Conservation (phyloP, 2,888 invertebrate species). For the Phymatocera aterrima region DNA sequence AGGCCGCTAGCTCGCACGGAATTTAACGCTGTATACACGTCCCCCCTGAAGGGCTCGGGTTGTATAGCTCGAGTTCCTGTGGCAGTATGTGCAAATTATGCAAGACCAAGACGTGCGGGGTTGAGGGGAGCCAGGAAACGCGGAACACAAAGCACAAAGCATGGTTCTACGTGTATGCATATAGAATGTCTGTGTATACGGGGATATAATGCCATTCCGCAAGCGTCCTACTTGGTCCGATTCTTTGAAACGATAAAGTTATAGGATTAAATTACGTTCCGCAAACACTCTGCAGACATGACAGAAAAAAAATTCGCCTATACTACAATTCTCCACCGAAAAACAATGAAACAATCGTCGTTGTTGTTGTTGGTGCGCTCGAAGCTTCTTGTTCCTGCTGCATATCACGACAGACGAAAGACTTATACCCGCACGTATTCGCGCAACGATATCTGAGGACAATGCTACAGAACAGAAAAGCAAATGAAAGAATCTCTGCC, state of each 20-base stretch:
- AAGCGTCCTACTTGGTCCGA: not conserved
- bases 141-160: slow-evolving; percentile 21
- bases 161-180: not conserved
- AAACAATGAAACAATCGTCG: not conserved
- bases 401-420: not conserved
- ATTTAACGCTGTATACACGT: not conserved
- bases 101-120: slow-evolving; percentile 19
- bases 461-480: not conserved
- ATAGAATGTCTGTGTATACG: not conserved
- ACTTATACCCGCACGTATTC: not conserved
- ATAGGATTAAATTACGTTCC: not conserved
- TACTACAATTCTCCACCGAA: not conserved
- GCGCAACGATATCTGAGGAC: not conserved
- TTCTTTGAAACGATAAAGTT: not conserved
- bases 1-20: not conserved
- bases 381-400: not conserved
- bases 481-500: not conserved
- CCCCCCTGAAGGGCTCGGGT: not conserved
- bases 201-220: not conserved
- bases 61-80: slow-evolving; percentile 20
- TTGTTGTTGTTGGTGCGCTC: not conserved
- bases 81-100: slow-evolving; percentile 39
- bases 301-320: too few relatives aligned
- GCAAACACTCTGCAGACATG: too few relatives aligned
- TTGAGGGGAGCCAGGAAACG: slow-evolving; percentile 1